Evolutionary conservation across 1,140 invertebrate species (phyloP).

Genomic region (Elymnias hypermnestra): DNA sequence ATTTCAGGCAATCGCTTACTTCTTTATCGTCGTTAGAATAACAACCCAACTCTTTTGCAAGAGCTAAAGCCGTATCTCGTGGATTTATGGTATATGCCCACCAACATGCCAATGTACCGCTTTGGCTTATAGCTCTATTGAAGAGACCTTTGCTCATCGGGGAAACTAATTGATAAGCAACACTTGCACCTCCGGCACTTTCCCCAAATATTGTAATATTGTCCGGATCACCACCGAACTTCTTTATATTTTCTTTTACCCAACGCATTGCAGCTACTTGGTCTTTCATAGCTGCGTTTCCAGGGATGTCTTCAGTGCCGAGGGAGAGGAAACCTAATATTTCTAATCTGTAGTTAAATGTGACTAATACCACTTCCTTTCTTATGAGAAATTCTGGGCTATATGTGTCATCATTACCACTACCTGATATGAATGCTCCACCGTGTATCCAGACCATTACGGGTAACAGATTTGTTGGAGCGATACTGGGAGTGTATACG

Average conservation of each 20-base stretch:
- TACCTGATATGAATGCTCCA: conserved; percentile 79
- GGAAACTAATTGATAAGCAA: conserved; percentile 58
- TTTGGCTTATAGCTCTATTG: conserved; percentile 27
- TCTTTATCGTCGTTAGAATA: conserved; percentile 25
- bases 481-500: neutral
- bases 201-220: conserved; percentile 78
- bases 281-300: conserved; percentile 82
- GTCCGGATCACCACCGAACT: conserved; percentile 80
- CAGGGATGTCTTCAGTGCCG: conserved; percentile 77
- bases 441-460: conserved; percentile 65
- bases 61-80: conserved; percentile 24
- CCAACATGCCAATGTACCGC: conserved; percentile 21
- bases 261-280: conserved; percentile 79
- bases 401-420: conserved; percentile 69
- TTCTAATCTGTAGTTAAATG: conserved; percentile 33
- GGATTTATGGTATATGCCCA: conserved; percentile 22
- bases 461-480: conserved; percentile 30
- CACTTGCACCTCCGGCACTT: conserved; percentile 73
- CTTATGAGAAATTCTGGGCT: conserved; percentile 79
- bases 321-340: conserved; percentile 52
- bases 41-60: conserved; percentile 31
- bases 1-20: conserved; percentile 29
- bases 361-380: conserved; percentile 79
- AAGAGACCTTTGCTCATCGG: conserved; percentile 56
- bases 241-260: conserved; percentile 79